Percentiles rank a stretch among this genome's conserved stretches.
phyloP scores from a whole-genome alignment of 2,113 vertebrate genomes.

The Eulemur macaco region DNA sequence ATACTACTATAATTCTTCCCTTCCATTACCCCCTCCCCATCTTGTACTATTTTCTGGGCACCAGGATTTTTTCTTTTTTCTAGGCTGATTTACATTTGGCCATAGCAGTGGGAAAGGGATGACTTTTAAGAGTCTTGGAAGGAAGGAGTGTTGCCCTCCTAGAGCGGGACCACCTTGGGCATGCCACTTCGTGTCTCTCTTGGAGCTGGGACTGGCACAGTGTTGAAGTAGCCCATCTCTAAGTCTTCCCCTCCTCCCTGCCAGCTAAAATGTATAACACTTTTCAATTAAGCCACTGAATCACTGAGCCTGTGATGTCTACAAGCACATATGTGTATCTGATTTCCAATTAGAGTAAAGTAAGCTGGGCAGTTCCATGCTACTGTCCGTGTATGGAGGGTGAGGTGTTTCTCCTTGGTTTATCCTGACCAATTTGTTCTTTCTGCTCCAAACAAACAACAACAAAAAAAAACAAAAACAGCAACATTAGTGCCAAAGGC shows the following conservation, averaged over 20 bases:
- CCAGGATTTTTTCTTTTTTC: not conserved
- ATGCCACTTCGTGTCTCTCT: not conserved
- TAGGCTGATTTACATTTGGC: not conserved
- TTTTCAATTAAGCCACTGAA: not conserved
- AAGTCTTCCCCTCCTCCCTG: fast-evolving
- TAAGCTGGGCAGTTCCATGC: not conserved
- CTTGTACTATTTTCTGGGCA: conserved; percentile 10
- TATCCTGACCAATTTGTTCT: not conserved
- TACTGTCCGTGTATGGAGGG: not conserved
- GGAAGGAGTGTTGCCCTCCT: not conserved
- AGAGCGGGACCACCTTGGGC: not conserved
- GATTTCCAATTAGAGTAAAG: not conserved
- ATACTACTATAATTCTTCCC: conserved; percentile 4
- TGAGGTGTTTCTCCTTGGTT: not conserved
- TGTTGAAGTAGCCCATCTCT: not conserved
- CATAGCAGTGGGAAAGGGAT: not conserved
- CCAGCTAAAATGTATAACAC: not conserved
- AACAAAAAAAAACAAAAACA: not conserved
- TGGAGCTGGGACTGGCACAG: not conserved
- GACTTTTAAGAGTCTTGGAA: not conserved
- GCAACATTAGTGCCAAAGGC: not conserved
- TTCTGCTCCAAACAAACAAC: not conserved
- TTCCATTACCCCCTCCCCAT: not conserved
- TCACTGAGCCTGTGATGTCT: not conserved
- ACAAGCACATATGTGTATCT: not conserved